Conservation (phyloP, 35 echinoderm and acorn worm genomes). For the Apostichopus californicus region DNA sequence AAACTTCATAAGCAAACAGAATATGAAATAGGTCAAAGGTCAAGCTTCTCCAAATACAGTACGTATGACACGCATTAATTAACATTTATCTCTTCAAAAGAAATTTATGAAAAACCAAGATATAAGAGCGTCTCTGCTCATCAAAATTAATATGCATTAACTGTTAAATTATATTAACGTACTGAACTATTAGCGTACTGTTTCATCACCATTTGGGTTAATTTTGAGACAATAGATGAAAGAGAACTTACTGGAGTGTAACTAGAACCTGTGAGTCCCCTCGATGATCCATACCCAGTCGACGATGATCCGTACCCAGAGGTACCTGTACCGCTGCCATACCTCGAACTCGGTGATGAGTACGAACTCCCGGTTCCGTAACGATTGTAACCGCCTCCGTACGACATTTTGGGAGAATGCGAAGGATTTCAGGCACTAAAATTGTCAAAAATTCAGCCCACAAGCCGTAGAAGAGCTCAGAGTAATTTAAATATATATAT, state of each 20-base stretch:
- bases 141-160: too few relatives aligned
- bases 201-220: too few relatives aligned
- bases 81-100: background rate
- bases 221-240: background rate
- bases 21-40: background rate
- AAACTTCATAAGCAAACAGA: background rate
- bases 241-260: constrained; percentile 41
- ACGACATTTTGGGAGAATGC: constrained; percentile 27
- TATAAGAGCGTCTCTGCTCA: too few relatives aligned
- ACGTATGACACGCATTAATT: background rate
- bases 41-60: background rate
- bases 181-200: too few relatives aligned
- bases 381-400: constrained; percentile 26
- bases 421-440: background rate
- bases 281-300: constrained; percentile 18
- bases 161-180: too few relatives aligned
- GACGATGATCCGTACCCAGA: background rate
- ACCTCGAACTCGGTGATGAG: constrained; percentile 11
- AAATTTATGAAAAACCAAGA: too few relatives aligned
- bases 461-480: too few relatives aligned
- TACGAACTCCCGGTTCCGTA: constrained; percentile 23
- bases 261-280: constrained; percentile 16
- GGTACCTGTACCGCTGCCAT: background rate
- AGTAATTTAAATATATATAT: too few relatives aligned
- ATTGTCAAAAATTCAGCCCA: too few relatives aligned